Percentiles rank a stretch among this genome's conserved stretches.
These are phyloP conservation scores for Epizoanthus rinbou DNA, from an alignment of 92 coral and sea anemone genomes.

Conservation along the genomic window DNA sequence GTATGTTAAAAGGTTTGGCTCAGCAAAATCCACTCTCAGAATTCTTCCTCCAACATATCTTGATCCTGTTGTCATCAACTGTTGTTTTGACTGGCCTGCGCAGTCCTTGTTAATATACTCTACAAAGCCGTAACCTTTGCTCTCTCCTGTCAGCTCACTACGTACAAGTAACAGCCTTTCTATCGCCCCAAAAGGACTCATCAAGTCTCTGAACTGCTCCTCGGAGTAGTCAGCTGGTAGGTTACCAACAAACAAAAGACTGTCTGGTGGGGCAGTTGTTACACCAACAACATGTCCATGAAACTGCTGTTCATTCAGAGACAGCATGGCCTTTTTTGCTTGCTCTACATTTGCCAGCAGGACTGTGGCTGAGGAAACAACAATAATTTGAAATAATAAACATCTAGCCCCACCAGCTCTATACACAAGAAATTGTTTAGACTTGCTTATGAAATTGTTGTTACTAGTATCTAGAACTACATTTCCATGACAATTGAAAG, in stretches of 20 bases:
- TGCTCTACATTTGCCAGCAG: conserved; percentile 60
- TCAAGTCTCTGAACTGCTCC: conserved; percentile 74
- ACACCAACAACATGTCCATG: conserved; percentile 67
- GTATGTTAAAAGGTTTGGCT: conserved; percentile 68
- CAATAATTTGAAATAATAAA: not conserved
- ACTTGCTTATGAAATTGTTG: not conserved
- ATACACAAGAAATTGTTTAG: not conserved
- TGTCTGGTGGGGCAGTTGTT: conserved; percentile 73
- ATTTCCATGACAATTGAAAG: not conserved
- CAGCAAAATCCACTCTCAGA: conserved; percentile 84
- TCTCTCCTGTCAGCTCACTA: conserved; percentile 80
- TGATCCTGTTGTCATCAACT: conserved; percentile 72
- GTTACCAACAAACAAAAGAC: conserved; percentile 89
- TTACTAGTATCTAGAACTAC: not conserved
- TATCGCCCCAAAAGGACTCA: conserved; percentile 89
- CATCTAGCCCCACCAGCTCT: not conserved
- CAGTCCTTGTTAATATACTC: conserved; percentile 70
- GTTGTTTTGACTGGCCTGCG: conserved; percentile 77
- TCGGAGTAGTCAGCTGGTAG: conserved; percentile 85
- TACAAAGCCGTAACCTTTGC: conserved; percentile 97
- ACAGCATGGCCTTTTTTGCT: conserved; percentile 62
- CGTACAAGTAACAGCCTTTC: conserved; percentile 81
- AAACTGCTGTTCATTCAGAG: conserved; percentile 64
- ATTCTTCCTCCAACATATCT: conserved; percentile 84
- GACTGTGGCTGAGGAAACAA: conserved; percentile 44